Percentiles rank a stretch among this genome's conserved stretches.
phyloP scores from a whole-genome alignment of 2,797 vertebrate species.

The Numenius phaeopus region DNA sequence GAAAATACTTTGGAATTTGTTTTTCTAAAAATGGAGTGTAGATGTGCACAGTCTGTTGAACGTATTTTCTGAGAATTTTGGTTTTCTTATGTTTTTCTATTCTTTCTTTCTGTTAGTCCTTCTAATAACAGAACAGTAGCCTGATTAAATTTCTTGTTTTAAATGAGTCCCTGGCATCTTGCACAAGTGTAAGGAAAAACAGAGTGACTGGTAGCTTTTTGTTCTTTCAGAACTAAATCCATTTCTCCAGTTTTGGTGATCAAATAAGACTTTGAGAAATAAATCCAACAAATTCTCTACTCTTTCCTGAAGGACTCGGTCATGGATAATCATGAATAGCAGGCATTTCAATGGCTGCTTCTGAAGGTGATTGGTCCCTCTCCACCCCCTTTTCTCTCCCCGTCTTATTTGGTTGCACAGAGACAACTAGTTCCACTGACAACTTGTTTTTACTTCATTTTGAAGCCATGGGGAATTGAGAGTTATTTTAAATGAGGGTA shows the following conservation, averaged over 20 bases:
- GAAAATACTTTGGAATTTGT: neutral
- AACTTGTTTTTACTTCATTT: neutral
- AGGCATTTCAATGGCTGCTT: neutral
- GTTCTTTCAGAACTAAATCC: neutral
- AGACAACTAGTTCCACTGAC: neutral
- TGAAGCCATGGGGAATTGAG: neutral
- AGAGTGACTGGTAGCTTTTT: neutral
- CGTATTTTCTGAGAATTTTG: neutral
- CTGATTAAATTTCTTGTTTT: neutral
- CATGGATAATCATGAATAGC: accelerated
- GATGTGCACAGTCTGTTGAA: neutral
- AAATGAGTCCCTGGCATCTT: neutral
- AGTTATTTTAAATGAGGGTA: neutral
- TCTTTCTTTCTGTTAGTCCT: neutral
- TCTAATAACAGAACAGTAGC: neutral
- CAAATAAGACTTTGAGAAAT: neutral
- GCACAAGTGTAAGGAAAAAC: neutral
- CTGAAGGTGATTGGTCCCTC: neutral
- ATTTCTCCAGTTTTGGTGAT: neutral
- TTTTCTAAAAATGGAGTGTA: neutral
- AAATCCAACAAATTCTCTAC: neutral
- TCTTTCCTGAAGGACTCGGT: neutral
- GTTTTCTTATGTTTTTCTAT: neutral
- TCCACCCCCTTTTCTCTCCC: neutral
- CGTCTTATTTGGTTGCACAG: neutral